phyloP scores from a whole-genome alignment of 2,113 vertebrate species.

The Petaurus breviceps region DNA sequence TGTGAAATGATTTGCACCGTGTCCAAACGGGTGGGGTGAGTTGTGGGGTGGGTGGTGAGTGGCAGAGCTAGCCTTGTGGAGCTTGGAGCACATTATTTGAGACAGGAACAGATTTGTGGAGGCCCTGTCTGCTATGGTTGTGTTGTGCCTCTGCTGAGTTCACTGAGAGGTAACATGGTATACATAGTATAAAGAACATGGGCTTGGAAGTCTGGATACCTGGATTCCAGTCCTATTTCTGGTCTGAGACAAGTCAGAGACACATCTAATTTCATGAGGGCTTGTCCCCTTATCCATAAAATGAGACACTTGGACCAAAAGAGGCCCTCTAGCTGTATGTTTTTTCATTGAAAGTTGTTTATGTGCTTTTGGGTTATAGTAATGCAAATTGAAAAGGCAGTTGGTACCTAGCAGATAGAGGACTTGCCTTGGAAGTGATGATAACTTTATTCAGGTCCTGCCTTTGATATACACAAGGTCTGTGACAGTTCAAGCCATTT shows the following conservation, averaged over 20 bases:
- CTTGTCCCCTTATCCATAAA: background rate
- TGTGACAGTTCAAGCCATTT: background rate
- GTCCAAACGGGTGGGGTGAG: background rate
- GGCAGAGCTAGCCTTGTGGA: background rate
- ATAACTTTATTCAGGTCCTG: background rate
- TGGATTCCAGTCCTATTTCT: background rate
- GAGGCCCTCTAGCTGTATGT: background rate
- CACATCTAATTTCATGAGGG: background rate
- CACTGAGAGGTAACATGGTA: background rate
- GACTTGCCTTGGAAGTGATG: background rate
- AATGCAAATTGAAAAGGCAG: background rate
- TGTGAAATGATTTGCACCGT: background rate
- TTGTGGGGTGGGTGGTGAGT: too few species aligned
- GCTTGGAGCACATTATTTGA: background rate
- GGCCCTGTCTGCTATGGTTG: background rate
- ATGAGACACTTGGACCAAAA: background rate
- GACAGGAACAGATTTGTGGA: background rate
- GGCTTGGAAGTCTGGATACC: background rate
- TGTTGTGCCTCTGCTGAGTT: background rate
- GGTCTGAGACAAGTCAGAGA: background rate
- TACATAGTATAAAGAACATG: background rate
- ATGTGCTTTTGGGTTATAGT: background rate
- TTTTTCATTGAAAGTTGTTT: background rate
- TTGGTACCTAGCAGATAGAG: background rate
- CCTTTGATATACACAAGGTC: background rate